Evolutionary conservation across 1,140 invertebrate species (phyloP).

Genomic region (Procambarus clarkii): DNA sequence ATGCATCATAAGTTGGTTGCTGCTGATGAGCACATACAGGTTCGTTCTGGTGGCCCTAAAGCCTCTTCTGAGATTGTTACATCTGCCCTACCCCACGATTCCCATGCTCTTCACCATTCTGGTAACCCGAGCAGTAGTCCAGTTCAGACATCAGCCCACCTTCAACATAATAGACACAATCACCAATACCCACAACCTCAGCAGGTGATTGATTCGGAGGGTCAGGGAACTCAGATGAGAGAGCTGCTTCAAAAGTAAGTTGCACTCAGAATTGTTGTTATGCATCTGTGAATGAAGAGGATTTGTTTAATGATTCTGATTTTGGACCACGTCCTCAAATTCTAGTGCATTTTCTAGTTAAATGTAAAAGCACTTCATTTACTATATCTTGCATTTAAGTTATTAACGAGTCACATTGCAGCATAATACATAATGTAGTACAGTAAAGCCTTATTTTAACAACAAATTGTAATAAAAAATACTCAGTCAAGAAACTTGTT

Average conservation of each 20-base stretch:
- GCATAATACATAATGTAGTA: too few species aligned
- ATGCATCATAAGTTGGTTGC: conserved; percentile 76
- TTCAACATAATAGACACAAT: conserved; percentile 45
- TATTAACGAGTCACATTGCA: too few species aligned
- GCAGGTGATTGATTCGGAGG: conserved; percentile 22
- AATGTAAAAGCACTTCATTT: too few species aligned
- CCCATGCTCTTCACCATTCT: conserved; percentile 1
- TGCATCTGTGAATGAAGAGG: too few species aligned
- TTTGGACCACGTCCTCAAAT: too few species aligned
- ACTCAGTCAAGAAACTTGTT: too few species aligned
- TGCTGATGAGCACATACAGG: conserved; percentile 75
- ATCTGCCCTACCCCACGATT: conserved; percentile 27
- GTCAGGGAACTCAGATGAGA: conserved; percentile 48
- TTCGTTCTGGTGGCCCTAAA: conserved; percentile 72
- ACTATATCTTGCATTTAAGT: too few species aligned
- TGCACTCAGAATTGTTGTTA: background rate
- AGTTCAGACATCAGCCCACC: conserved; percentile 27
- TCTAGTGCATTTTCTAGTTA: too few species aligned
- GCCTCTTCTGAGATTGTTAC: conserved; percentile 13
- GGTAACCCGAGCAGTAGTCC: conserved; percentile 8
- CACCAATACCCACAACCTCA: conserved; percentile 26
- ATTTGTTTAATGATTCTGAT: too few species aligned
- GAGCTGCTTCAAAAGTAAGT: conserved; percentile 62
- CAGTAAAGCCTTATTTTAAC: too few species aligned
- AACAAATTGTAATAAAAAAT: too few species aligned